Base-by-base conservation (phyloP, 2,113 vertebrate species). In the Paramormyrops kingsleyae region DNA sequence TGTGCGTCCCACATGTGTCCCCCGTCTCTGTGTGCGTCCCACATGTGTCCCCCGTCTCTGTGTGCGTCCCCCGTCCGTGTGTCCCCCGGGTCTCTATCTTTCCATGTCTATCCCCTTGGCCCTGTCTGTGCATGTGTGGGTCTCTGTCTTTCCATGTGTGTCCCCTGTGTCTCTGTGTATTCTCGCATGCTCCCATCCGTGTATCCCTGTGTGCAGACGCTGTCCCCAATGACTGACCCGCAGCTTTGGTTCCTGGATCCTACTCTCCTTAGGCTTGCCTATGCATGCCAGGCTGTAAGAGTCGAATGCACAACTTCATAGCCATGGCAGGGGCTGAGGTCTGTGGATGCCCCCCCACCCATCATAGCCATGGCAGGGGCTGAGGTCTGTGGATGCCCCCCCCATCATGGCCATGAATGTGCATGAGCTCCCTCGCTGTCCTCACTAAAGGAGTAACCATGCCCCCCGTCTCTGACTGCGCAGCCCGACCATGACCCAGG, bases 401-500 rank as follows among this genome's bases (percentile, higher is more conserved):
- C 59, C 56, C 59, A 66, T 66, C 59, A 66, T 66, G 59, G 21
- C 56, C n/a, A 10, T 66, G n/a, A 9, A 66, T 70, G 62, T 13
- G 27, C 19, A 13, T 70, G 3, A 10, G 62, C 9, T 12, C n/a
- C 62, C 62, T 70, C 62, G 1, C 62, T 70, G 10, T 31, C 27
- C 62, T 70, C 59, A 70, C 3, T 31, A 1, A n/a, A 24, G 47
- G 19, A 27, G 24, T 86, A 46, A 24, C 3, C 9, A 24, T 0
- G 47, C 27, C 87, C n/a, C 90, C 39, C 74, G 12, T 62, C 6
- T 87, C 8, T 93, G 59, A 62, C 42, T 91, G 94, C 90, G 13
- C 96, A 99, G 99, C 94, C 95, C 97, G 92, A 94, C 97, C 66
- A 96, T 97, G 83, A 97, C 96, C 93, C 97, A 98, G 92, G 97